Conservation (phyloP, 1,140 invertebrate genomes). For the Hesperophylax magnus region DNA sequence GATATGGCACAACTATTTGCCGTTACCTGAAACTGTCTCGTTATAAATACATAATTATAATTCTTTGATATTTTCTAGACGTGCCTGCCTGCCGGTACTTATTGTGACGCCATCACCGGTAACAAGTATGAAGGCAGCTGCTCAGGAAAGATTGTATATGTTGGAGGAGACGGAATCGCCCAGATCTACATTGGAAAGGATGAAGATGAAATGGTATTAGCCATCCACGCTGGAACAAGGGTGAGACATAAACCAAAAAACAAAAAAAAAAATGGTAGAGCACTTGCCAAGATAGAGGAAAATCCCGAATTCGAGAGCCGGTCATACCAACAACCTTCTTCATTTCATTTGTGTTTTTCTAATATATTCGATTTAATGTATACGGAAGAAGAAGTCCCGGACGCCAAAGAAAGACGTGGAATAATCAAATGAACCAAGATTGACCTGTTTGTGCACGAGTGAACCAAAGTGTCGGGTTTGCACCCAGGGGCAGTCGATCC, state of each 20-base stretch:
- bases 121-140: slow-evolving; percentile 68
- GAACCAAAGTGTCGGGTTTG: too few relatives aligned
- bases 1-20: too few relatives aligned
- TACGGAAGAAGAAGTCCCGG: background rate
- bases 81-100: slow-evolving; percentile 81
- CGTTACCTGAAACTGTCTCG: too few relatives aligned
- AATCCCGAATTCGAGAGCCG: too few relatives aligned
- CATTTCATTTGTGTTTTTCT: background rate
- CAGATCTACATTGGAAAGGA: slow-evolving; percentile 68
- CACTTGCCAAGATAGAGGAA: too few relatives aligned
- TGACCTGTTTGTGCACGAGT: background rate
- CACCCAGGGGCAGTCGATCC: too few relatives aligned
- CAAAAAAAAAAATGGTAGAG: background rate
- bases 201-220: slow-evolving; percentile 76
- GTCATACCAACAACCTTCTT: background rate
- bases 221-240: slow-evolving; percentile 70
- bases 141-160: slow-evolving; percentile 73
- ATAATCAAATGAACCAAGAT: background rate
- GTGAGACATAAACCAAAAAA: background rate
- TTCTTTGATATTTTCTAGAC: slow-evolving; percentile 67
- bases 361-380: background rate
- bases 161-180: slow-evolving; percentile 70
- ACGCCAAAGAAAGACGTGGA: background rate
- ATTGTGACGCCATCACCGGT: slow-evolving; percentile 88
- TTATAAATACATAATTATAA: too few relatives aligned